Percentiles rank a stretch among this genome's conserved stretches.
phyloP scores from a whole-genome alignment of 2,888 invertebrate species.

The Mesorhabditis belari region DNA sequence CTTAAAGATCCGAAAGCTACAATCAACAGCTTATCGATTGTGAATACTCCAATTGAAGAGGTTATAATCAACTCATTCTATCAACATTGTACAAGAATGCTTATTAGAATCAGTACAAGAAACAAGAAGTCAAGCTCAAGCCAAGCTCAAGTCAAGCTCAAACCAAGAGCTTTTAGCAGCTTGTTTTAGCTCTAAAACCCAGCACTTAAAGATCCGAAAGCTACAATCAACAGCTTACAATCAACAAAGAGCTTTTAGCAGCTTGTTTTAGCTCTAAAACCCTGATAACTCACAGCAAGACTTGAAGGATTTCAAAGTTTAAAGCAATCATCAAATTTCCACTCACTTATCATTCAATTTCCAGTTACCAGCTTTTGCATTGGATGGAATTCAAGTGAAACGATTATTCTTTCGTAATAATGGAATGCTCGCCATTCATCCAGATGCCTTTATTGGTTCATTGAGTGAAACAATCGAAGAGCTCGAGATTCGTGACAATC shows the following conservation, averaged over 20 bases:
- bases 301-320: too few relatives aligned
- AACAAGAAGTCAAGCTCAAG: neutral
- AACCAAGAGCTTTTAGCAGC: neutral
- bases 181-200: neutral
- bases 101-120: neutral
- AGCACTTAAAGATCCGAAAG: constrained; percentile 25
- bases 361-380: constrained; percentile 38
- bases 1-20: constrained; percentile 21
- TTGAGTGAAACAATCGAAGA: constrained; percentile 31
- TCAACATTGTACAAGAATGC: neutral
- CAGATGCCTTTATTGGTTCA: constrained; percentile 35
- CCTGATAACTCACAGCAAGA: neutral
- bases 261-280: neutral
- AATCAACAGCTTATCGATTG: constrained; percentile 43
- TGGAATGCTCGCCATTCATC: constrained; percentile 33
- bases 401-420: constrained; percentile 41
- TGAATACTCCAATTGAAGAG: constrained; percentile 40
- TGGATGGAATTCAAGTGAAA: constrained; percentile 36
- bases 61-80: constrained; percentile 4
- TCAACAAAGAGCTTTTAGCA: neutral
- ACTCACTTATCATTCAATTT: constrained; percentile 3
- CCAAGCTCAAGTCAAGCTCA: neutral
- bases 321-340: too few relatives aligned
- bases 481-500: constrained; percentile 41
- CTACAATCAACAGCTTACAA: constrained; percentile 37